Percentiles rank a stretch among this genome's conserved stretches.
These are phyloP conservation scores for Hemicordylus capensis DNA, from an alignment of 2,113 vertebrate species.

Conservation along the genomic window DNA sequence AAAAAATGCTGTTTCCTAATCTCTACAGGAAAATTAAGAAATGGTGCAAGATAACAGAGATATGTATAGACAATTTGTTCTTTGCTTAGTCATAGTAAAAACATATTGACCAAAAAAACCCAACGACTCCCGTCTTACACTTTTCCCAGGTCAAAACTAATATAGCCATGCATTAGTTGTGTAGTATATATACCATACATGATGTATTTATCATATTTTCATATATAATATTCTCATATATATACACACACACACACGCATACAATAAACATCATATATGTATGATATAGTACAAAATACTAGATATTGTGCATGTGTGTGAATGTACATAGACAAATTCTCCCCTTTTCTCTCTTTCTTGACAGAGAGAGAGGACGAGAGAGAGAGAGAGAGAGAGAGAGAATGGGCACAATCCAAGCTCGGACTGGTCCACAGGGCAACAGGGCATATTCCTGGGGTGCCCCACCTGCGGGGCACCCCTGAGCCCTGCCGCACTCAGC, in stretches of 20 bases:
- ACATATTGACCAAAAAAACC: slow-evolving; percentile 29
- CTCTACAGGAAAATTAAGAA: slow-evolving; percentile 49
- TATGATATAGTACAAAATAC: too few relatives aligned
- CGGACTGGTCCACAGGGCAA: too few relatives aligned
- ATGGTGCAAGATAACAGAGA: slow-evolving; percentile 43
- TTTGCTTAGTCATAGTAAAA: slow-evolving; percentile 32
- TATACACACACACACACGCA: too few relatives aligned
- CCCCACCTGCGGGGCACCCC: too few relatives aligned
- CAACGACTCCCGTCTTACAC: slow-evolving; percentile 50
- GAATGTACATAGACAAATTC: not conserved
- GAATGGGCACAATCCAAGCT: not conserved
- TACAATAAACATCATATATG: too few relatives aligned
- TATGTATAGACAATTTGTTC: not conserved
- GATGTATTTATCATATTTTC: slow-evolving; percentile 15
- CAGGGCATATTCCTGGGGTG: too few relatives aligned
- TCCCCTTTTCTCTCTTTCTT: not conserved
- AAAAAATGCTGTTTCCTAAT: slow-evolving; percentile 13
- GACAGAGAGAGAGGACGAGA: too few relatives aligned
- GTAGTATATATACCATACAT: slow-evolving; percentile 50
- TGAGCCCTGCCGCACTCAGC: too few relatives aligned
- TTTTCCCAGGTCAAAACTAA: slow-evolving; percentile 32
- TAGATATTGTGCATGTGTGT: too few relatives aligned
- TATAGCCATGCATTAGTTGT: not conserved
- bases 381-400: too few relatives aligned
- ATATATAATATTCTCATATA: too few relatives aligned